A percentile compares a stretch with the other conserved stretches of the same genome.
Conservation (phyloP, 2,888 invertebrate genomes). For the Bugulina stolonifera region DNA sequence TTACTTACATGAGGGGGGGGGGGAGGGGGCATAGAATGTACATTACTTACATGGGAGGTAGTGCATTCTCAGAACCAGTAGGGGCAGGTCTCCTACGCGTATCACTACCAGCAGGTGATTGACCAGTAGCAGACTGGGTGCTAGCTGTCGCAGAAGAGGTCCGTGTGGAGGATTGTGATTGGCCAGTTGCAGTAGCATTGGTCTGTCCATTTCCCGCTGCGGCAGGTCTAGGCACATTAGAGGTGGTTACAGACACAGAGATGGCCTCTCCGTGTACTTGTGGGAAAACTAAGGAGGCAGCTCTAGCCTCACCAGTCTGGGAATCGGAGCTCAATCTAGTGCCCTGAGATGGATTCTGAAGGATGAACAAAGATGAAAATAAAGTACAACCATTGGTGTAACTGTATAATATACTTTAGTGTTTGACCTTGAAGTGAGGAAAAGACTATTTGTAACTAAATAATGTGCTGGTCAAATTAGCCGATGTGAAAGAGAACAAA, state of each 20-base stretch:
- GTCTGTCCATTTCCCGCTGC: not conserved
- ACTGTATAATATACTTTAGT: too few species aligned
- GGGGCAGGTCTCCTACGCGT: too few species aligned
- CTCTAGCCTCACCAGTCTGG: constrained; percentile 3
- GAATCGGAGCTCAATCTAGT: not conserved
- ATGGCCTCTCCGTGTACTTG: not conserved
- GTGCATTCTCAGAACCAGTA: too few species aligned
- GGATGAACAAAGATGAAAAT: too few species aligned
- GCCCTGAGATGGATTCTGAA: not conserved
- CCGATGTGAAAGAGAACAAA: too few species aligned
- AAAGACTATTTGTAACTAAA: too few species aligned
- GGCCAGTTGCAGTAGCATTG: not conserved
- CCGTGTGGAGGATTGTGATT: not conserved
- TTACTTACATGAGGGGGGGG: not conserved
- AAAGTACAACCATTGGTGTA: too few species aligned
- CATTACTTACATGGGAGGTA: too few species aligned
- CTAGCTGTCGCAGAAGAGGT: not conserved
- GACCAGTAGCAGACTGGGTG: too few species aligned
- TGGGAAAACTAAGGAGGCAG: not conserved
- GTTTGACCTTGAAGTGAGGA: too few species aligned
- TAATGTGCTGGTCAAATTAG: too few species aligned
- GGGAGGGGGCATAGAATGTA: not conserved
- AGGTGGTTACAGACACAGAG: not conserved
- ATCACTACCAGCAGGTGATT: too few species aligned
- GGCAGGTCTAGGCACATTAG: not conserved